A percentile compares a stretch with the other conserved stretches of the same genome.
phyloP scores from a whole-genome alignment of 2,888 invertebrate genomes.

The Himalopsyche japonica region DNA sequence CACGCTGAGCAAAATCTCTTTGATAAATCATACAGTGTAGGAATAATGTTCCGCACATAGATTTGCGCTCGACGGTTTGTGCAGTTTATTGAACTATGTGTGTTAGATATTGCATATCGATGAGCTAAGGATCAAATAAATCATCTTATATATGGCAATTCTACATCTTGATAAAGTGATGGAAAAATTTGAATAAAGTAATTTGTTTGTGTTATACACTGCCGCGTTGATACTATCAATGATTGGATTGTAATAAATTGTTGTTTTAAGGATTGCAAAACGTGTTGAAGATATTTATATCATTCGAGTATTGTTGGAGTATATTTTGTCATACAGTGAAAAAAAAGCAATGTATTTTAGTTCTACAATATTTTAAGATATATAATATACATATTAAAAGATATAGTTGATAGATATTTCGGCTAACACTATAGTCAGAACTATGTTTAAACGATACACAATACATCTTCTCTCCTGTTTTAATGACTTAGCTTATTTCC shows the following conservation, averaged over 20 bases:
- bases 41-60: background rate
- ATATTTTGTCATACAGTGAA: too few species aligned
- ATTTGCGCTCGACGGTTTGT: background rate
- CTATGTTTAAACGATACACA: too few species aligned
- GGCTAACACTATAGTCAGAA: too few species aligned
- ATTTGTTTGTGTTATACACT: background rate
- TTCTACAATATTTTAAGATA: too few species aligned
- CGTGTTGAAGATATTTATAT: too few species aligned
- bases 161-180: background rate
- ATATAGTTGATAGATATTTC: too few species aligned
- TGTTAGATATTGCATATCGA: background rate
- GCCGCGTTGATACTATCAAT: background rate
- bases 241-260: background rate
- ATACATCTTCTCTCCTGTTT: too few species aligned
- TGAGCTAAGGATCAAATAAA: background rate
- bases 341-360: too few species aligned
- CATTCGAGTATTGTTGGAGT: too few species aligned
- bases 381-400: too few species aligned
- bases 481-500: too few species aligned
- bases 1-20: background rate
- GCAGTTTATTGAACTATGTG: background rate
- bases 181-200: background rate
- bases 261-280: background rate
- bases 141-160: background rate
- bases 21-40: background rate